These are phyloP conservation scores for Rynchops niger DNA, from an alignment of 2,113 vertebrate genomes.

Conservation along the genomic window DNA sequence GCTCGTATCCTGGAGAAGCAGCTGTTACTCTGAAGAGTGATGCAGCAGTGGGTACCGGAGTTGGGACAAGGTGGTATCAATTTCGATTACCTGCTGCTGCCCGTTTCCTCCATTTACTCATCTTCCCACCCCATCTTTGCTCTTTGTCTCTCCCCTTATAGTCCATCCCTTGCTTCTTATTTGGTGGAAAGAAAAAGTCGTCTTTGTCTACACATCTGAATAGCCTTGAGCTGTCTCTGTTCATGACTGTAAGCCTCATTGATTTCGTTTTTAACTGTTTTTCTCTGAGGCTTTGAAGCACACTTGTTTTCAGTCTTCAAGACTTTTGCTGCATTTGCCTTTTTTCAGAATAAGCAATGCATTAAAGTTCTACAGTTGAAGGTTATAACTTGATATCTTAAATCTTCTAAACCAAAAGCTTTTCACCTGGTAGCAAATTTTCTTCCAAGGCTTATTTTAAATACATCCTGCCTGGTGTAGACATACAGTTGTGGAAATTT, in stretches of 20 bases:
- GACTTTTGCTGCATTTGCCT: background rate
- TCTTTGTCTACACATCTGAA: background rate
- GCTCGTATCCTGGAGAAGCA: background rate
- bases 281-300: background rate
- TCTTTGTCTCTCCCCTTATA: background rate
- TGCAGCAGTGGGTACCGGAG: background rate
- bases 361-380: background rate
- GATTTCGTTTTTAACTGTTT: background rate
- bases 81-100: background rate
- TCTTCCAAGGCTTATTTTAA: background rate
- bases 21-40: background rate
- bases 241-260: background rate
- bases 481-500: background rate
- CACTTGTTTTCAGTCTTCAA: background rate
- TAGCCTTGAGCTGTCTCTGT: background rate
- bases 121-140: background rate
- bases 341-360: background rate
- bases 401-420: background rate
- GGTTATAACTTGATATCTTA: background rate
- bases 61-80: background rate
- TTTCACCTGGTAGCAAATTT: background rate
- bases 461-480: background rate
- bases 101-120: background rate
- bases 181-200: background rate
- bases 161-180: background rate